Base-by-base conservation (phyloP, 2,113 vertebrate genomes). In the Paralichthys olivaceus region DNA sequence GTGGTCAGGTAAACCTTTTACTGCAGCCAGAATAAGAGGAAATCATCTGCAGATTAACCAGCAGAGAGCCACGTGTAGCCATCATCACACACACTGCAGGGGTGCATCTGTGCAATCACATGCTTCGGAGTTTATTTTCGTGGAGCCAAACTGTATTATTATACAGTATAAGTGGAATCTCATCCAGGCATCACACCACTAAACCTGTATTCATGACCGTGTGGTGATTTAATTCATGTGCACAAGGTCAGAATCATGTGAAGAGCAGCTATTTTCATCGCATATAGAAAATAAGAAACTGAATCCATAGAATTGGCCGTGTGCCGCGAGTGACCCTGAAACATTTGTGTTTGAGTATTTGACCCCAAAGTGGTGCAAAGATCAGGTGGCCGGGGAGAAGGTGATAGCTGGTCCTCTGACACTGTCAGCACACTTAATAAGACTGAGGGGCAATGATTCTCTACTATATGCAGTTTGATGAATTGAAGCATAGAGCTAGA, bases 41-140 rank as follows among this genome's bases (percentile, higher is more conserved):
- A 84, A 72, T 63, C 22, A 63, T 51, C 25, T 7, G 15, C 1
- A 12, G 22, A n/a, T 57, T 32, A 61, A 45, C n/a, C 2, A 63
- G 70, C 54, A 37, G 32, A 22, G 40, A 58, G 34, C n/a, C 17
- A 58, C 25, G 15, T n/a, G 49, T 7, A 69, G 12, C 59, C 43
- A 26, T 65, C 28, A 75, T 63, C 62, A 73, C 37, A 34, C 55
- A 47, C 84, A 63, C 81, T 37, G 72, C 79, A 58, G 81, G 81
- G 40, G 60, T 4, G 26, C 63, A 56, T 28, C 34, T 66, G 12
- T 7, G 53, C 53, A 73, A 77, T 79, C 72, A 76, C 29, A 73
- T 51, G 47, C 66, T 62, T 54, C 13, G 40, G 9, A 5, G 64
- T 66, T 29, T 55, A 11, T 67, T 34, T 72, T 55, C n/a, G n/a